Evolutionary conservation across 2,113 vertebrate species (phyloP).

Genomic region (Rousettus leschenaultii): DNA sequence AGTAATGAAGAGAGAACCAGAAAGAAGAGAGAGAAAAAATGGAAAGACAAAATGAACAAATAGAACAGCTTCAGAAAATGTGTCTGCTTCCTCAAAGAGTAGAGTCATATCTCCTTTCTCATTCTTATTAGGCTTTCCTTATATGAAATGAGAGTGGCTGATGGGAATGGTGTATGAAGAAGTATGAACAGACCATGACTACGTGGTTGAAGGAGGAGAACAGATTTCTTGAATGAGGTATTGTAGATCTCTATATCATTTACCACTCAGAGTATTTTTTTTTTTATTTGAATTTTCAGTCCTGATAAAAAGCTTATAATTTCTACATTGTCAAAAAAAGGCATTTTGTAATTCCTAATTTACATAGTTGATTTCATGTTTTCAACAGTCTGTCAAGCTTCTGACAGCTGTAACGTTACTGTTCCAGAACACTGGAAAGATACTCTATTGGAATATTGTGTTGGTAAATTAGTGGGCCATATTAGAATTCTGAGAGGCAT

Average conservation of each 20-base stretch:
- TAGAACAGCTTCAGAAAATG: not conserved
- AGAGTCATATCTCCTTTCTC: not conserved
- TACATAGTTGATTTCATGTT: conserved; percentile 10
- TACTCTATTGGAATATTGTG: not conserved
- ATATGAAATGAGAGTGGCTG: not conserved
- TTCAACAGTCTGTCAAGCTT: conserved; percentile 14
- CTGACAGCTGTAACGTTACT: conserved; percentile 9
- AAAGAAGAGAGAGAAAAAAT: not conserved
- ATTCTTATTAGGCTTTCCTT: not conserved
- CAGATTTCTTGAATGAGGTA: not conserved
- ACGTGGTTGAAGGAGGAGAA: too few species aligned
- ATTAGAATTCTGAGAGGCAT: not conserved
- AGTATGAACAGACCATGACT: not conserved
- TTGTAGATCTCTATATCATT: not conserved
- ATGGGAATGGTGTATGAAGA: not conserved
- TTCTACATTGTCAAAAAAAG: conserved; percentile 10
- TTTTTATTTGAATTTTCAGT: conserved; percentile 27
- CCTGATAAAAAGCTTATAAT: not conserved
- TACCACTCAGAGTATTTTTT: not conserved
- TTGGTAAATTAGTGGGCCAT: not conserved
- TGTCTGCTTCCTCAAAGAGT: not conserved
- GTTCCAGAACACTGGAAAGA: not conserved
- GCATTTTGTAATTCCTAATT: not conserved
- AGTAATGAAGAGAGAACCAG: not conserved
- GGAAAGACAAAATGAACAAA: not conserved